phyloP scores from a whole-genome alignment of 2,888 invertebrate genomes.

The Cantharis lateralis region DNA sequence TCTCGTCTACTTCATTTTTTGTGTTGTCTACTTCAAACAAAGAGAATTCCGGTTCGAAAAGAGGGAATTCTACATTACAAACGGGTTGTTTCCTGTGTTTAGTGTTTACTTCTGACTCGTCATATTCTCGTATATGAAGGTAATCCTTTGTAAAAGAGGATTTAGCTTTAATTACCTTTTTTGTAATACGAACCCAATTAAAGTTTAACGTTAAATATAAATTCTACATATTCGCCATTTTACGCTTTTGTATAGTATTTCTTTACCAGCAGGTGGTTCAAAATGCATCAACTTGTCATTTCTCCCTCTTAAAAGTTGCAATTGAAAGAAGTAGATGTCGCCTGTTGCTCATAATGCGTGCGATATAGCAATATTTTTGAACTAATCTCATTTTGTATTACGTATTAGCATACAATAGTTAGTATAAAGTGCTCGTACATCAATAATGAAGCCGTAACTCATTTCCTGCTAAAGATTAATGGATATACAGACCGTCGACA shows the following conservation, averaged over 20 bases:
- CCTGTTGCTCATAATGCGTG: neutral
- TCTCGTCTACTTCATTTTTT: constrained; percentile 31
- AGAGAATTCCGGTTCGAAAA: constrained; percentile 26
- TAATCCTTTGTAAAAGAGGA: constrained; percentile 18
- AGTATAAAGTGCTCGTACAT: constrained; percentile 23
- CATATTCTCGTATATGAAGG: constrained; percentile 12
- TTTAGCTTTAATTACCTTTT: constrained; percentile 23
- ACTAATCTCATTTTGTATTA: neutral
- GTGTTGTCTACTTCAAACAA: constrained; percentile 30
- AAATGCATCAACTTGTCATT: neutral
- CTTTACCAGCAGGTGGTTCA: neutral
- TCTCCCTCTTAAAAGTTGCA: neutral
- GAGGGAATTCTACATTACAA: constrained; percentile 22
- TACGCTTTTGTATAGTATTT: no score
- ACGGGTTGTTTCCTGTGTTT: constrained; percentile 23
- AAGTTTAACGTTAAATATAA: constrained; percentile 6
- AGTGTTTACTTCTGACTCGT: constrained; percentile 16
- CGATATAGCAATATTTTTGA: neutral
- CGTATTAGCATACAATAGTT: neutral
- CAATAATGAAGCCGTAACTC: constrained; percentile 47
- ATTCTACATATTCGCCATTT: neutral
- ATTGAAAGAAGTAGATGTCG: neutral
- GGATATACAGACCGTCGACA: constrained; percentile 48
- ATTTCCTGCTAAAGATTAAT: constrained; percentile 48
- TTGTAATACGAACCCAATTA: constrained; percentile 16